Evolutionary conservation across 2,797 vertebrate species (phyloP).

Genomic region (Acridotheres tristis): DNA sequence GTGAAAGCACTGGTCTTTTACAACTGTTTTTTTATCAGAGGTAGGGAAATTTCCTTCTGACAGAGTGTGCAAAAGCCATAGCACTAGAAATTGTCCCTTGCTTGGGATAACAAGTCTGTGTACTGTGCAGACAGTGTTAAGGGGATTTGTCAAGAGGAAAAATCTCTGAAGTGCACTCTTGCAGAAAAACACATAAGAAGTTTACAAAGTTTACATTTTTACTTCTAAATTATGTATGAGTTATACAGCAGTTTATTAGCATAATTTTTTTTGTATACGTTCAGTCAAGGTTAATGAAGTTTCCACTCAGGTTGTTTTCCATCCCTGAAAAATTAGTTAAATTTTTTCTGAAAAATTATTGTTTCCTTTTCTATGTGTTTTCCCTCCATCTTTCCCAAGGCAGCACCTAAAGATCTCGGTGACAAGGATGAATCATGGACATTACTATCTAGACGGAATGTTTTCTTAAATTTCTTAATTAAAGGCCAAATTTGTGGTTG

Average conservation of each 20-base stretch:
- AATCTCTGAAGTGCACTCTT: accelerated
- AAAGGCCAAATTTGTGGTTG: neutral
- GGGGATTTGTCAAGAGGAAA: neutral
- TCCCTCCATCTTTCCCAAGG: neutral
- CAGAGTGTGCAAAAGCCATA: neutral
- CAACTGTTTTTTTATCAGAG: neutral
- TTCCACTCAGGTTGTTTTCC: neutral
- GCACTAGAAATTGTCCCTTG: neutral
- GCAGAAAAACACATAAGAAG: neutral
- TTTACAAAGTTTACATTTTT: neutral
- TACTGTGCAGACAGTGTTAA: neutral
- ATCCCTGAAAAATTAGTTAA: neutral
- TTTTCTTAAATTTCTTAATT: neutral
- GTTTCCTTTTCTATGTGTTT: neutral
- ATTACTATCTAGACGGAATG: neutral
- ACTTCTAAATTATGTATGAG: neutral
- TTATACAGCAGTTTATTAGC: neutral
- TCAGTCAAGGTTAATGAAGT: neutral
- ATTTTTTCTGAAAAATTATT: neutral
- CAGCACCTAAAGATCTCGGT: neutral
- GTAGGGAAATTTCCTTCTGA: neutral
- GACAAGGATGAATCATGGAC: neutral
- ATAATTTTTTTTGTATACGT: neutral
- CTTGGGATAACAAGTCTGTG: neutral
- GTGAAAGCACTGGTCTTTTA: neutral